These are phyloP conservation scores for Mactromeris polynyma DNA, from an alignment of 2,888 invertebrate species.

Conservation along the genomic window DNA sequence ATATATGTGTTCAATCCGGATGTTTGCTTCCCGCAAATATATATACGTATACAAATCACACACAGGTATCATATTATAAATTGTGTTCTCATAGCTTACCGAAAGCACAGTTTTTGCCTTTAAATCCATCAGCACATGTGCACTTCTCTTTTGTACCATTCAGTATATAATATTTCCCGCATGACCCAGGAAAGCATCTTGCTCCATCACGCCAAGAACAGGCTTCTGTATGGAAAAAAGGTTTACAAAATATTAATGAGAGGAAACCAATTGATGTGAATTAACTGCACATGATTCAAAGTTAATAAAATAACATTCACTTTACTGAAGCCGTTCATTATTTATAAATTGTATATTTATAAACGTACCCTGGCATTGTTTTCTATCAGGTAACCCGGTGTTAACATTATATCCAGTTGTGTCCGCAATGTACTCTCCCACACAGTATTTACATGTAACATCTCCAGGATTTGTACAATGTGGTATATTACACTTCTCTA, in stretches of 20 bases:
- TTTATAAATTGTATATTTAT: too few species aligned
- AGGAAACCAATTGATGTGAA: background rate
- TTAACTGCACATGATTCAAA: too few species aligned
- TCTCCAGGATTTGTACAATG: background rate
- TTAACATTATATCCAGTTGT: conserved; percentile 33
- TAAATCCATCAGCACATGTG: conserved; percentile 41
- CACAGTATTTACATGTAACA: conserved; percentile 37
- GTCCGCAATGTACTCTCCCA: conserved; percentile 39
- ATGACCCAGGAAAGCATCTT: conserved; percentile 64
- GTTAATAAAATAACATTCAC: too few species aligned
- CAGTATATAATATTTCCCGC: conserved; percentile 3
- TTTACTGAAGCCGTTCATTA: too few species aligned
- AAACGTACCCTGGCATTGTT: conserved; percentile 35
- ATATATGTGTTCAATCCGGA: too few species aligned
- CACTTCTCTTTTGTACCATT: conserved; percentile 20
- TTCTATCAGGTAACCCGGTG: conserved; percentile 32
- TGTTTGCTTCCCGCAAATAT: too few species aligned
- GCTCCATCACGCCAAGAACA: conserved; percentile 38
- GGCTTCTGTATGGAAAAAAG: background rate
- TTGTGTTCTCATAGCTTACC: background rate
- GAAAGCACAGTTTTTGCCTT: conserved; percentile 23
- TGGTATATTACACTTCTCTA: conserved; percentile 41
- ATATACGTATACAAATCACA: too few species aligned
- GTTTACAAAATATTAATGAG: too few species aligned
- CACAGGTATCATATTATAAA: too few species aligned